Conservation (phyloP, 2,888 invertebrate species). For the Dusona sp. region DNA sequence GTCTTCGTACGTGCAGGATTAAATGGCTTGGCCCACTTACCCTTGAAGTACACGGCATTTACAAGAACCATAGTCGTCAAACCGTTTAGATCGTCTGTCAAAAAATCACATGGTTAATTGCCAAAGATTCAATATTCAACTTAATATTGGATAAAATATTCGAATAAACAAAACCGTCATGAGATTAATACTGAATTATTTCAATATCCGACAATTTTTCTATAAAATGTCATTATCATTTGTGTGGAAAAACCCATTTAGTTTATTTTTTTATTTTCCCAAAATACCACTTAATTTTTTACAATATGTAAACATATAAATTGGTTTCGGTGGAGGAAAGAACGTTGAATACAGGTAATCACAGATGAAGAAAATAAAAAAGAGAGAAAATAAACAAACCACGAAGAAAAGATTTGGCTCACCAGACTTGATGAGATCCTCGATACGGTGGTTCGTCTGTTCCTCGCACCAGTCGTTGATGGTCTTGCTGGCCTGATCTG, state of each 20-base stretch:
- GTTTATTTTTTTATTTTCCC: too few relatives aligned
- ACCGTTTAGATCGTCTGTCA: background rate
- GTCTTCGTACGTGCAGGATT: constrained; percentile 86
- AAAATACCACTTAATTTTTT: too few relatives aligned
- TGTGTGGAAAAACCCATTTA: too few relatives aligned
- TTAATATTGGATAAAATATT: too few relatives aligned
- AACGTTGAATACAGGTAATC: background rate
- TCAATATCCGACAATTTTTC: too few relatives aligned
- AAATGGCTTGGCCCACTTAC: constrained; percentile 90
- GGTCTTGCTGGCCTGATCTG: constrained; percentile 82
- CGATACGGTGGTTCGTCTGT: constrained; percentile 93
- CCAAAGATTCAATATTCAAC: too few relatives aligned
- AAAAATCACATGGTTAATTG: background rate
- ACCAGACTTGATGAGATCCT: constrained; percentile 89
- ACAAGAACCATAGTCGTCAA: constrained; percentile 3
- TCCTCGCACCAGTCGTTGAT: constrained; percentile 94
- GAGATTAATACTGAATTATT: too few relatives aligned
- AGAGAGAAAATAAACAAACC: too few relatives aligned
- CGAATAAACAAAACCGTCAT: too few relatives aligned
- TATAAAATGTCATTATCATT: too few relatives aligned
- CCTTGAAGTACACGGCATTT: constrained; percentile 89
- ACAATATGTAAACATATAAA: too few relatives aligned
- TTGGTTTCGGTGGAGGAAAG: too few relatives aligned
- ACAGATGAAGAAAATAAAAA: background rate
- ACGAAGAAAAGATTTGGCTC: constrained; percentile 46